Evolutionary conservation across 2,888 invertebrate species (phyloP).

Genomic region (Drosophila pseudotalamancana): DNA sequence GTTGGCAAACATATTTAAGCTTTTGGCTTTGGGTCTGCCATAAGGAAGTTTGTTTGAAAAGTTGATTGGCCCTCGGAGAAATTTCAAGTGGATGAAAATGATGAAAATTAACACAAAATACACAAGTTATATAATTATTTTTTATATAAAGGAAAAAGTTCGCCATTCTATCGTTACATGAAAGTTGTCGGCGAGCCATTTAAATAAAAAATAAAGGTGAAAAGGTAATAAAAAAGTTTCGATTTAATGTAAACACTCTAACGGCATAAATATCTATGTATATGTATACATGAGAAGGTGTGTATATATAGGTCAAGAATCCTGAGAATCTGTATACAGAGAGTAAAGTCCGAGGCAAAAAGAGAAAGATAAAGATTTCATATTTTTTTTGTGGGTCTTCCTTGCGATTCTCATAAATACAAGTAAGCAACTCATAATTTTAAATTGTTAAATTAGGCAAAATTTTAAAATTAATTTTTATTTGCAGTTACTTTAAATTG

Average conservation of each 20-base stretch:
- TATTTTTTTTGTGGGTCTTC: neutral
- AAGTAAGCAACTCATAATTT: too few relatives aligned
- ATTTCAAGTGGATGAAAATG: slow-evolving; percentile 8
- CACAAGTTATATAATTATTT: slow-evolving; percentile 25
- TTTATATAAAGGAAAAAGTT: neutral
- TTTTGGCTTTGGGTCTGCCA: slow-evolving; percentile 19
- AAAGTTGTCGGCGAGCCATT: slow-evolving; percentile 4
- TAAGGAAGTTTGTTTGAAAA: slow-evolving; percentile 43
- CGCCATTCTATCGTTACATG: neutral
- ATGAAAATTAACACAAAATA: slow-evolving; percentile 23
- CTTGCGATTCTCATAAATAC: neutral
- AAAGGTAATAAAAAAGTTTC: neutral
- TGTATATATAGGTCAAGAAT: neutral
- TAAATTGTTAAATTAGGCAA: too few relatives aligned
- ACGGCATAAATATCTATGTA: neutral
- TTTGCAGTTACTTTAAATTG: too few relatives aligned
- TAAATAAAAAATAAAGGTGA: neutral
- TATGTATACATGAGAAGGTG: too few relatives aligned
- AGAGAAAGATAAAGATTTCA: neutral
- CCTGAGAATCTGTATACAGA: too few relatives aligned
- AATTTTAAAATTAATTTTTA: too few relatives aligned
- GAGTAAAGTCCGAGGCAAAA: too few relatives aligned
- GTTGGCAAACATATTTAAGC: slow-evolving; percentile 45
- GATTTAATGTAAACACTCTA: neutral
- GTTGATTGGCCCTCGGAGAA: slow-evolving; percentile 41